Percentiles rank a stretch among this genome's conserved stretches.
phyloP scores from a whole-genome alignment of 2,888 invertebrate genomes.

The Dryocosmus kuriphilus region DNA sequence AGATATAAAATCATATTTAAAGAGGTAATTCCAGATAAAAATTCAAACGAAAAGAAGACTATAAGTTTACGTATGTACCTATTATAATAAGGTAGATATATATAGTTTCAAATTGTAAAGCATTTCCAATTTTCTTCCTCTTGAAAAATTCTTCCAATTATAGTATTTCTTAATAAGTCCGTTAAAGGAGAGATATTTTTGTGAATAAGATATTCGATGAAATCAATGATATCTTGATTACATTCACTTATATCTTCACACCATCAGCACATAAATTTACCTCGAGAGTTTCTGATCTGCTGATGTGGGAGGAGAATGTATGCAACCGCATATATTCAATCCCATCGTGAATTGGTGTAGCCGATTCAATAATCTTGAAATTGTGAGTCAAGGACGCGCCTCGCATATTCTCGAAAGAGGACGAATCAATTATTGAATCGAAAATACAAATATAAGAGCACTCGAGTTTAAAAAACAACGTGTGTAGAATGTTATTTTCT shows the following conservation, averaged over 20 bases:
- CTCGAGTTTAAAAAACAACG: background rate
- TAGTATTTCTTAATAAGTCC: too few relatives aligned
- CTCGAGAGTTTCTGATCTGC: background rate
- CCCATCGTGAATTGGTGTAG: background rate
- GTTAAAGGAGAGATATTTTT: too few relatives aligned
- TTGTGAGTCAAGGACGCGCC: background rate
- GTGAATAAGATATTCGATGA: too few relatives aligned
- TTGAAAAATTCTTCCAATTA: too few relatives aligned
- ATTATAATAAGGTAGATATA: too few relatives aligned
- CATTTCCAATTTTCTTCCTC: too few relatives aligned
- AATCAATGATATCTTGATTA: too few relatives aligned
- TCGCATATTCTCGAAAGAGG: background rate
- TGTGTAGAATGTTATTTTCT: background rate
- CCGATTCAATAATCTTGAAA: background rate
- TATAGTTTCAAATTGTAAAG: too few relatives aligned
- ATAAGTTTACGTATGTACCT: too few relatives aligned
- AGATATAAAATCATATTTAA: background rate
- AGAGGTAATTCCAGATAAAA: background rate
- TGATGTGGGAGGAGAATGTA: too few relatives aligned
- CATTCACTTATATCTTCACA: too few relatives aligned
- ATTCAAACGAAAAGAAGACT: background rate
- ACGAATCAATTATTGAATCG: background rate
- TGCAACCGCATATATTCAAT: background rate
- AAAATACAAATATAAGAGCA: background rate
- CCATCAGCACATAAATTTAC: background rate